A percentile compares a stretch with the other conserved stretches of the same genome.
These are phyloP conservation scores for Misgurnus anguillicaudatus DNA, from an alignment of 2,113 vertebrate species.

Conservation along the genomic window DNA sequence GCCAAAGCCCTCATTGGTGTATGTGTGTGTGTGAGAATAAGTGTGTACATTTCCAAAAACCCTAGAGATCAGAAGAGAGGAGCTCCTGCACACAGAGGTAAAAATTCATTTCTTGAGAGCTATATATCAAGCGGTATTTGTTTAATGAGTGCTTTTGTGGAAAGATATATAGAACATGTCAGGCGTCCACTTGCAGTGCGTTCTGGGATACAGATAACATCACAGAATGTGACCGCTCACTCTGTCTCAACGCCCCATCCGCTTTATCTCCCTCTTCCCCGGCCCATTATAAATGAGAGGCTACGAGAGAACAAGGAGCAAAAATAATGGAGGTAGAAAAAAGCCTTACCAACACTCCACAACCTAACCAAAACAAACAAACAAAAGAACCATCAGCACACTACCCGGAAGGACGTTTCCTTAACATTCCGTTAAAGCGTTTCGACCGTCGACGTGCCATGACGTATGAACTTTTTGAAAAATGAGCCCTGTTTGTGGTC, in stretches of 20 bases:
- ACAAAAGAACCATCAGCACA: conserved; percentile 59
- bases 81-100: conserved; percentile 70
- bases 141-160: conserved; percentile 90
- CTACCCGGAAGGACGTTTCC: conserved; percentile 17
- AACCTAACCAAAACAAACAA: conserved; percentile 72
- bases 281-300: conserved; percentile 92
- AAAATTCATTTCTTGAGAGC: conserved; percentile 87
- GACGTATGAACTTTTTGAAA: conserved; percentile 42
- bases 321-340: conserved; percentile 84
- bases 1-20: conserved; percentile 18
- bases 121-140: conserved; percentile 86
- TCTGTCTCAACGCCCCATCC: conserved; percentile 82
- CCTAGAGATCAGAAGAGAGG: conserved; percentile 67
- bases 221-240: conserved; percentile 87
- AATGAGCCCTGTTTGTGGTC: conserved; percentile 43
- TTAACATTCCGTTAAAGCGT: conserved; percentile 9
- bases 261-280: conserved; percentile 86
- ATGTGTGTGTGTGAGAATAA: conserved; percentile 10
- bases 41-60: conserved; percentile 60
- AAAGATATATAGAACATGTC: conserved; percentile 96
- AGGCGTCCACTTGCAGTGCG: conserved; percentile 85
- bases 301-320: conserved; percentile 82
- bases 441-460: conserved; percentile 7
- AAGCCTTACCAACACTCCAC: conserved; percentile 58
- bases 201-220: conserved; percentile 90